These are phyloP conservation scores for Spicauda simplicius DNA, from an alignment of 2,888 invertebrate species.

Conservation along the genomic window DNA sequence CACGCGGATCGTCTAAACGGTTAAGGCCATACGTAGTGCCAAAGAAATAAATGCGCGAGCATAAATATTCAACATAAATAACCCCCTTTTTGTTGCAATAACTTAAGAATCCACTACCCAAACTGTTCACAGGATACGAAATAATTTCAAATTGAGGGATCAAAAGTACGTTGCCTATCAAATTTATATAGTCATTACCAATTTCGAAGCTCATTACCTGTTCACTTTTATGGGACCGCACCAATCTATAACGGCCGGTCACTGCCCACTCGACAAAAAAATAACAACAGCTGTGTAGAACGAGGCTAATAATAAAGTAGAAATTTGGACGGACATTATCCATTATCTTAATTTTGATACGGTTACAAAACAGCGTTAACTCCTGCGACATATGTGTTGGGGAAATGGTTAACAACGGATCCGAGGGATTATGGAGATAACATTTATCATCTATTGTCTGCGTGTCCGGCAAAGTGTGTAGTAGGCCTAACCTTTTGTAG, in stretches of 20 bases:
- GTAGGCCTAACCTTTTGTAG: conserved; percentile 14
- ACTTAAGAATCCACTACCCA: background rate
- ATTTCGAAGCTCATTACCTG: conserved; percentile 77
- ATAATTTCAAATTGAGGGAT: conserved; percentile 66
- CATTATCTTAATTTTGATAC: conserved; percentile 84
- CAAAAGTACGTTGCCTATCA: conserved; percentile 55
- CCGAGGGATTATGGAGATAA: conserved; percentile 51
- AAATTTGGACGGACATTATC: conserved; percentile 75
- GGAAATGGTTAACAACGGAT: conserved; percentile 54
- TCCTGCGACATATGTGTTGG: conserved; percentile 72
- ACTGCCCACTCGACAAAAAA: conserved; percentile 66
- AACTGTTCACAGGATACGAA: conserved; percentile 51
- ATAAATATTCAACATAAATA: too few species aligned
- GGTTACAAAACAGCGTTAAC: conserved; percentile 80
- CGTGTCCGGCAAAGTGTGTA: conserved; percentile 8
- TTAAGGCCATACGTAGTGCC: too few species aligned
- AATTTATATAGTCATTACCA: conserved; percentile 77
- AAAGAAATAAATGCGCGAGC: too few species aligned
- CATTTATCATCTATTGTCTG: conserved; percentile 36
- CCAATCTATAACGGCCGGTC: conserved; percentile 71
- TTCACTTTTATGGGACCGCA: conserved; percentile 69
- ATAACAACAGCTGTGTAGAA: conserved; percentile 71
- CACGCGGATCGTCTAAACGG: too few species aligned
- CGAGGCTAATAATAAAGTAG: conserved; percentile 74
- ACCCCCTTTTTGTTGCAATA: too few species aligned